phyloP scores from a whole-genome alignment of 2,888 invertebrate species.

The Cryptus viduatorius region DNA sequence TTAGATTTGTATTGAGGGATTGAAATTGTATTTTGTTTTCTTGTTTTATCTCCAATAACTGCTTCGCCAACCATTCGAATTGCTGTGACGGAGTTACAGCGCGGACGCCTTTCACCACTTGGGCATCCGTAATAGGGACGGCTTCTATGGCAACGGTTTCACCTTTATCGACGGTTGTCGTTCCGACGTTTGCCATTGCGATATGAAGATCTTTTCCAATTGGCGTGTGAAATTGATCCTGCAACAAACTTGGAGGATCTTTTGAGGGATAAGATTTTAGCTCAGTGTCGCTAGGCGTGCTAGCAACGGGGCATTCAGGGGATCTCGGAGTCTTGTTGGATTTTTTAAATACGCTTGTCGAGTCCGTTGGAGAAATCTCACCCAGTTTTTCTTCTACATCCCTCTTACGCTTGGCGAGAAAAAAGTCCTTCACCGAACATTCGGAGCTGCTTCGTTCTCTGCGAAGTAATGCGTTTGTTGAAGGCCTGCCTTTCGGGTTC shows the following conservation, averaged over 20 bases:
- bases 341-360: neutral
- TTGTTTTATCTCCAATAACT: constrained; percentile 24
- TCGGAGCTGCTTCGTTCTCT: constrained; percentile 20
- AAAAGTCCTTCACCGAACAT: constrained; percentile 30
- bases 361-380: constrained; percentile 7
- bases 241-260: neutral
- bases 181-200: neutral
- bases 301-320: neutral
- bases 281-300: neutral
- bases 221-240: constrained; percentile 40
- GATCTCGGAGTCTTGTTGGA: neutral
- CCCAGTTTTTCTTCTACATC: constrained; percentile 17
- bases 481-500: constrained; percentile 9
- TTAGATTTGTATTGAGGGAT: constrained; percentile 11
- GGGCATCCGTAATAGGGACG: constrained; percentile 4
- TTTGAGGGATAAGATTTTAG: neutral
- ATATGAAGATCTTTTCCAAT: neutral
- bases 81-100: constrained; percentile 24
- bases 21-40: constrained; percentile 32
- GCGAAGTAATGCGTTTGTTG: constrained; percentile 15
- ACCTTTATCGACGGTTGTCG: constrained; percentile 3
- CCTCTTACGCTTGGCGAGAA: constrained; percentile 20
- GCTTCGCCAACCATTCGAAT: constrained; percentile 38
- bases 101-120: neutral
- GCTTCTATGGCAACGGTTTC: constrained; percentile 14